These are phyloP conservation scores for Drosophila greeni DNA, from an alignment of 2,888 invertebrate species.

Conservation along the genomic window DNA sequence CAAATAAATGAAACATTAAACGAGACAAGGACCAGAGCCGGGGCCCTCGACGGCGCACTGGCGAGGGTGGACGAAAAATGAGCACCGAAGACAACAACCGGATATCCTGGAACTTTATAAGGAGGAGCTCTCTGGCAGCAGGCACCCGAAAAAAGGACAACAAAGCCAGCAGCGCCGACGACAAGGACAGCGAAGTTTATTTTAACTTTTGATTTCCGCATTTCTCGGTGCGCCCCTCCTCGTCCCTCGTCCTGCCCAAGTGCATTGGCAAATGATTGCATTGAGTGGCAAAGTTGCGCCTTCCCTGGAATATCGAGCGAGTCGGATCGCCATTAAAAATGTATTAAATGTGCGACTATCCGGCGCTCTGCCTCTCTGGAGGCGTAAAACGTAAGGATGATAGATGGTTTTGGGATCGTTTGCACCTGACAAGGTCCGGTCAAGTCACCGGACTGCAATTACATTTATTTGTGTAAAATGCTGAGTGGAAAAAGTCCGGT, in stretches of 20 bases:
- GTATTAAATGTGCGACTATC: slow-evolving; percentile 52
- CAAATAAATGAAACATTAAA: slow-evolving; percentile 73
- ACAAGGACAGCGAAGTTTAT: slow-evolving; percentile 61
- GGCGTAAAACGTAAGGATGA: not conserved
- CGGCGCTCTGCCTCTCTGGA: not conserved
- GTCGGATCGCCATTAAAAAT: slow-evolving; percentile 58
- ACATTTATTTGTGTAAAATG: not conserved
- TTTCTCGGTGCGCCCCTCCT: slow-evolving; percentile 37
- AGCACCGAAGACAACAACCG: slow-evolving; percentile 74
- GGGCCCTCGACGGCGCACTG: not conserved
- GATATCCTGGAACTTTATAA: slow-evolving; percentile 75
- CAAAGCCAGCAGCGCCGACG: slow-evolving; percentile 33
- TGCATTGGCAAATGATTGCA: slow-evolving; percentile 40
- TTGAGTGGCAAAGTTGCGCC: slow-evolving; percentile 53
- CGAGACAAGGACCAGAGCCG: slow-evolving; percentile 37
- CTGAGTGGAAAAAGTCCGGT: too few species aligned
- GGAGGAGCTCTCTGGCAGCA: slow-evolving; percentile 49
- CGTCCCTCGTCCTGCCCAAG: slow-evolving; percentile 28
- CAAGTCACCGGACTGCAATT: not conserved
- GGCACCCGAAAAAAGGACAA: slow-evolving; percentile 54
- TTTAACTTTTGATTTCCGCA: slow-evolving; percentile 71
- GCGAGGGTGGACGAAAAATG: slow-evolving; percentile 62
- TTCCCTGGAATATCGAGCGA: slow-evolving; percentile 37
- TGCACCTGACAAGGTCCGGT: slow-evolving; percentile 4
- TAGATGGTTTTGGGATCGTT: not conserved